Percentiles rank a stretch among this genome's conserved stretches.
These are phyloP conservation scores for Tachycineta bicolor DNA, from an alignment of 2,113 vertebrate species.

Conservation along the genomic window DNA sequence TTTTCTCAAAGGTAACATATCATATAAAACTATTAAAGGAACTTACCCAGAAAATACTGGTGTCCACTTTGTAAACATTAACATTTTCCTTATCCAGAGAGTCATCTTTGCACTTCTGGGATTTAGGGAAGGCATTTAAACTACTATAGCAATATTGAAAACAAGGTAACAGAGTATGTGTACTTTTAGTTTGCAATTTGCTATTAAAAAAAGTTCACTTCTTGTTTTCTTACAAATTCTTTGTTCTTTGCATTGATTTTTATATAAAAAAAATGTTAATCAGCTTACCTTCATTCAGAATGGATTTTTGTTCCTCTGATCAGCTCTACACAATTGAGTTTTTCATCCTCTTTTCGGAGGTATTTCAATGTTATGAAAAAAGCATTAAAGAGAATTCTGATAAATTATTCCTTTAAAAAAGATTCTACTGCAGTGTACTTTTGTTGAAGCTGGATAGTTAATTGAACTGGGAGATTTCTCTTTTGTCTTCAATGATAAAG, in stretches of 20 bases:
- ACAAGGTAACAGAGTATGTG: not conserved
- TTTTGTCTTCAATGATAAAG: not conserved
- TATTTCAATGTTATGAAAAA: conserved; percentile 53
- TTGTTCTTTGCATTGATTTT: conserved; percentile 64
- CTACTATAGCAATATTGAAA: not conserved
- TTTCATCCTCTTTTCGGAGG: conserved; percentile 56
- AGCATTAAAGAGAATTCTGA: conserved; percentile 39
- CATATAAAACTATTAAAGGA: not conserved
- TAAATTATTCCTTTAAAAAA: conserved; percentile 41
- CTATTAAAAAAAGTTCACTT: not conserved
- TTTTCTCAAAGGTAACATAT: not conserved
- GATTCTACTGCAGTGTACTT: not conserved
- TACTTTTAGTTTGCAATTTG: not conserved
- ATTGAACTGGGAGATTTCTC: conserved; percentile 17
- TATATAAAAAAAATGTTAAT: conserved; percentile 65
- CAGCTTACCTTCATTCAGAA: conserved; percentile 60
- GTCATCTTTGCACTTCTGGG: not conserved
- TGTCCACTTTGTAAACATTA: not conserved
- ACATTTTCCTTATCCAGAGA: not conserved
- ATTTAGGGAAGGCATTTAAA: not conserved
- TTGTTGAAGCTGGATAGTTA: not conserved
- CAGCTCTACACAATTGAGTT: conserved; percentile 60
- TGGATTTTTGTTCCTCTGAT: conserved; percentile 65
- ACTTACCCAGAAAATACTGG: not conserved
- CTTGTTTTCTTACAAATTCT: conserved; percentile 31